Evolutionary conservation across 2,888 invertebrate species (phyloP).

Genomic region (Thymelicus sylvestris): DNA sequence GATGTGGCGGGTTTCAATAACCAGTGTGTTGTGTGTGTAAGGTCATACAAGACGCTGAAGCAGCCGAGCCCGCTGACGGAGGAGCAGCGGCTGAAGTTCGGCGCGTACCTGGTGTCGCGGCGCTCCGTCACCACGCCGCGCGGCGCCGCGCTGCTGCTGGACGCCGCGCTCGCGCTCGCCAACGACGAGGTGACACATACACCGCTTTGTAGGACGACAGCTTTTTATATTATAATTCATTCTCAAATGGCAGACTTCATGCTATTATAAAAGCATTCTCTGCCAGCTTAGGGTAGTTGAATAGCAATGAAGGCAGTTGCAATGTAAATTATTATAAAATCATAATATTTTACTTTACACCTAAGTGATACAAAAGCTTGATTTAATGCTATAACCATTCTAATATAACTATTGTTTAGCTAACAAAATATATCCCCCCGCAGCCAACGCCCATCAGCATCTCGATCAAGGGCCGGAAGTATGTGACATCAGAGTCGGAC

Average conservation of each 20-base stretch:
- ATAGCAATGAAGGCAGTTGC: too few species aligned
- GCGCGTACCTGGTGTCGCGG: constrained; percentile 94
- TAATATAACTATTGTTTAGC: too few species aligned
- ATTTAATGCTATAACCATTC: too few species aligned
- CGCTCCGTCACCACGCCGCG: constrained; percentile 94
- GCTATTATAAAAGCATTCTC: too few species aligned
- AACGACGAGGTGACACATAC: constrained; percentile 85
- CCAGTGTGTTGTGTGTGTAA: constrained; percentile 41
- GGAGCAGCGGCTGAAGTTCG: constrained; percentile 94
- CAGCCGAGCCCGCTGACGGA: constrained; percentile 86
- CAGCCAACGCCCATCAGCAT: constrained; percentile 94
- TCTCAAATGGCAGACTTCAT: too few species aligned
- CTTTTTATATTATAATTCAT: too few species aligned
- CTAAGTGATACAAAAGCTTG: too few species aligned
- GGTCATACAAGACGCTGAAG: constrained; percentile 64
- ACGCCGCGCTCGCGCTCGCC: constrained; percentile 89
- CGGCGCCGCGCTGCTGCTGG: constrained; percentile 92
- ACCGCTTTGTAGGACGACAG: too few species aligned
- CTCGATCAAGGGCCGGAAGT: constrained; percentile 90
- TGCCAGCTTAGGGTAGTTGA: too few species aligned
- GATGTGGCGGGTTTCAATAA: too few species aligned
- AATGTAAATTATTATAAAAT: too few species aligned
- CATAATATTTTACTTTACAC: too few species aligned
- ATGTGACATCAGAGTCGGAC: constrained; percentile 90
- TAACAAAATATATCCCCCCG: not conserved